Percentiles rank a stretch among this genome's conserved stretches.
Evolutionary conservation across 2,113 vertebrate species (phyloP).

Genomic region (Pachypanchax playfairii): DNA sequence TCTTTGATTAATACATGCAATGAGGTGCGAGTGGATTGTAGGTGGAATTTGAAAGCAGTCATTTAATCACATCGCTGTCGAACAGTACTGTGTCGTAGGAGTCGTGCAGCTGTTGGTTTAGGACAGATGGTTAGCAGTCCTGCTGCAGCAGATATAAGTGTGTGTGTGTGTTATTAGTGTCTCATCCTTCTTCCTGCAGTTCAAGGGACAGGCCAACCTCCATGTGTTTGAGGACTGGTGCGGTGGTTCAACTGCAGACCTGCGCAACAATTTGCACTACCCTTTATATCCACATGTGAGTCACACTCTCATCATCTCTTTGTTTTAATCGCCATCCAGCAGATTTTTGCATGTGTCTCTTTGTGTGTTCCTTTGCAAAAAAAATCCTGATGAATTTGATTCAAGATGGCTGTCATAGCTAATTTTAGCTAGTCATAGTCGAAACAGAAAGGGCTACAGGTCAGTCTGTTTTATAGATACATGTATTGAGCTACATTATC

Average conservation of each 20-base stretch:
- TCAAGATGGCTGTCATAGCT: too few relatives aligned
- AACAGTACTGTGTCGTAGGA: neutral
- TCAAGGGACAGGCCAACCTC: constrained; percentile 87
- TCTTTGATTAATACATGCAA: neutral
- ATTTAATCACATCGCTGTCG: constrained; percentile 2
- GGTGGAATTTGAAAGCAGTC: neutral
- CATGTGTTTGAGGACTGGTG: constrained; percentile 98
- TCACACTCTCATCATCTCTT: constrained; percentile 26
- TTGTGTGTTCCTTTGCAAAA: too few relatives aligned
- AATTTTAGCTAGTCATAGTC: too few relatives aligned
- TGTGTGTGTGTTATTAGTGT: neutral
- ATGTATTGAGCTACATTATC: too few relatives aligned
- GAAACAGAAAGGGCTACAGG: too few relatives aligned
- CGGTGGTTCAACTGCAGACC: constrained; percentile 84
- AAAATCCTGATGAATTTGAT: too few relatives aligned
- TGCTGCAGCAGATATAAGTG: constrained; percentile 9
- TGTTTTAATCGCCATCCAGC: too few relatives aligned
- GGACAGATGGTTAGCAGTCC: constrained; percentile 15
- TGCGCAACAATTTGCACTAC: constrained; percentile 89
- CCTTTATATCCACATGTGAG: constrained; percentile 92
- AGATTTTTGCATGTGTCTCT: too few relatives aligned
- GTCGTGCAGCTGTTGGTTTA: constrained; percentile 18
- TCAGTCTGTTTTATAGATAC: too few relatives aligned
- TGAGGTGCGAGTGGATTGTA: neutral
- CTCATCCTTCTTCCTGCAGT: constrained; percentile 71